These are phyloP conservation scores for Dolichoris vasculosae DNA, from an alignment of 1,140 invertebrate genomes.

Conservation along the genomic window DNA sequence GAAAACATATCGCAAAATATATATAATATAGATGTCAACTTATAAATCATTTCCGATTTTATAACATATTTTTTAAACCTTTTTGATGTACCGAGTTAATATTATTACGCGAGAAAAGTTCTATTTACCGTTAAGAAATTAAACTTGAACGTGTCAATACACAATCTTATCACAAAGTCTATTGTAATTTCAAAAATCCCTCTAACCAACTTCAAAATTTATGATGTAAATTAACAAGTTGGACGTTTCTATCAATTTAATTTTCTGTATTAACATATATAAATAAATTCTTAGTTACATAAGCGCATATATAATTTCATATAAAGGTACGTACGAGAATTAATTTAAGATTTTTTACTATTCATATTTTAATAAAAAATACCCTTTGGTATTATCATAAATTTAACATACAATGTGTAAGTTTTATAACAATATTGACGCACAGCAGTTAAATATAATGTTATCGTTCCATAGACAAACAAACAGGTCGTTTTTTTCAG, in stretches of 20 bases:
- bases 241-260: slow-evolving; percentile 33
- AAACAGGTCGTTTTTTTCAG: neutral
- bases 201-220: slow-evolving; percentile 34
- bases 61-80: too few relatives aligned
- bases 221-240: slow-evolving; percentile 43
- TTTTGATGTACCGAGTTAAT: neutral
- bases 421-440: too few relatives aligned
- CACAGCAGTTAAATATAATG: neutral
- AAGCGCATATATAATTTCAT: too few relatives aligned
- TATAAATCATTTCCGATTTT: neutral
- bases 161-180: slow-evolving; percentile 32
- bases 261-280: neutral
- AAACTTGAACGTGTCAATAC: neutral
- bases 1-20: too few relatives aligned
- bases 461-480: neutral
- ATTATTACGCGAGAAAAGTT: slow-evolving; percentile 2
- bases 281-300: neutral
- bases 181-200: neutral
- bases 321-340: too few relatives aligned
- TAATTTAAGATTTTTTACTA: neutral
- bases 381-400: too few relatives aligned
- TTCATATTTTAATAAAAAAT: neutral
- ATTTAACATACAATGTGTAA: too few relatives aligned
- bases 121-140: slow-evolving; percentile 37
- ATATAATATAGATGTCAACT: neutral